These are phyloP conservation scores for Xiphorhynchus elegans DNA, from an alignment of 2,113 vertebrate genomes.

Conservation along the genomic window DNA sequence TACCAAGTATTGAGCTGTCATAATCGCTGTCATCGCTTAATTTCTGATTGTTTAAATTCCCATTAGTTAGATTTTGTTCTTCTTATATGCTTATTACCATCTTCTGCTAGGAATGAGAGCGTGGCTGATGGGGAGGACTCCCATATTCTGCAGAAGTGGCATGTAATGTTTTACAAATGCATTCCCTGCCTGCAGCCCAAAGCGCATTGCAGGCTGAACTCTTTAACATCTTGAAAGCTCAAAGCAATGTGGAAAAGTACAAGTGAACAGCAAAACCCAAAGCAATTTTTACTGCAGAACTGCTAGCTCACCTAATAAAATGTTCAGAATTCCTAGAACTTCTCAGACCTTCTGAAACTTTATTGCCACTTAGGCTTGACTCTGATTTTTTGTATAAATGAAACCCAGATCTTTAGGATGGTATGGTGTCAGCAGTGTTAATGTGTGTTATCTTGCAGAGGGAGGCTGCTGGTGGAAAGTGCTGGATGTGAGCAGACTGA, in stretches of 20 bases:
- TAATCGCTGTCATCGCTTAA: constrained; percentile 28
- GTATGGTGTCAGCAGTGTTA: not conserved
- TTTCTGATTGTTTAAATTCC: constrained; percentile 45
- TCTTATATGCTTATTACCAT: constrained; percentile 6
- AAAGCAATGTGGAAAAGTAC: constrained; percentile 55
- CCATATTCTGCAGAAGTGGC: constrained; percentile 33
- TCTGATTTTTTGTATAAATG: not conserved
- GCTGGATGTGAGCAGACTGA: not conserved
- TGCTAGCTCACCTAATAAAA: constrained; percentile 45
- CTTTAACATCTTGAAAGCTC: constrained; percentile 29
- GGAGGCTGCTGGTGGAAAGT: not conserved
- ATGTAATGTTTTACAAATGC: constrained; percentile 4
- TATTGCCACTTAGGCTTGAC: not conserved
- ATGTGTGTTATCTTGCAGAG: not conserved
- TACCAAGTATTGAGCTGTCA: constrained; percentile 60
- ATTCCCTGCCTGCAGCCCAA: constrained; percentile 43
- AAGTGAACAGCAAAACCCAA: not conserved
- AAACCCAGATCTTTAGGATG: not conserved
- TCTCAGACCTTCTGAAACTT: not conserved
- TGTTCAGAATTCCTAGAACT: not conserved
- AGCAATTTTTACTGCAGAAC: constrained; percentile 52
- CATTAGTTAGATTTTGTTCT: constrained; percentile 30
- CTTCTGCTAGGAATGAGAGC: not conserved
- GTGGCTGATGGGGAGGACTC: constrained; percentile 12
- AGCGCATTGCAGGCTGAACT: constrained; percentile 27